phyloP scores from a whole-genome alignment of 2,797 vertebrate species.

The Acanthurus tractus region DNA sequence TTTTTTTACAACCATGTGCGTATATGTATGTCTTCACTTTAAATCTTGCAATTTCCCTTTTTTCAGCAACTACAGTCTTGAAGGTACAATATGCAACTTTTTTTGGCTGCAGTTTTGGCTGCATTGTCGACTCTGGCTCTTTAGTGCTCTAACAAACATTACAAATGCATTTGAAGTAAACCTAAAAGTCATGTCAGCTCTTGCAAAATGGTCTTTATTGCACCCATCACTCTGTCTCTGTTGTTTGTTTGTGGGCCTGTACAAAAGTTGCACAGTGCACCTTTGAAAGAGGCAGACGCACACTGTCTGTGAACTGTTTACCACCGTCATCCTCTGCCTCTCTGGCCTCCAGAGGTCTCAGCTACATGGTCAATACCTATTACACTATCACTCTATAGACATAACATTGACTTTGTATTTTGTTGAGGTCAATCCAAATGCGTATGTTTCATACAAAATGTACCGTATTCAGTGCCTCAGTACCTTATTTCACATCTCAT shows the following conservation, averaged over 20 bases:
- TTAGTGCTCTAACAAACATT: too few species aligned
- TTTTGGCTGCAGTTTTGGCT: too few species aligned
- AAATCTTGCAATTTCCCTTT: constrained; percentile 13
- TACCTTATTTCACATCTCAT: background rate
- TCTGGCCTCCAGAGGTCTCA: background rate
- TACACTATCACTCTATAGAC: background rate
- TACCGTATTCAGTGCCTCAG: background rate
- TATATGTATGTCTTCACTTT: constrained; percentile 13
- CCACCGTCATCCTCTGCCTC: background rate
- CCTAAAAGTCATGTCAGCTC: too few species aligned
- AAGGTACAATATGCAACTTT: too few species aligned
- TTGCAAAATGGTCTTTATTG: too few species aligned
- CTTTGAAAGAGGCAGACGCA: background rate
- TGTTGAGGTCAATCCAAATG: background rate
- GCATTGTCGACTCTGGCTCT: too few species aligned
- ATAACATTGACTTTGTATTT: background rate
- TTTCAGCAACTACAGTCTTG: constrained; percentile 6
- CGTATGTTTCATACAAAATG: background rate
- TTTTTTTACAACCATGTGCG: constrained; percentile 27
- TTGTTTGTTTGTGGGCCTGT: too few species aligned
- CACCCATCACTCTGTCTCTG: too few species aligned
- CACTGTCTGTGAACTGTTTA: constrained; percentile 5
- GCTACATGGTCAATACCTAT: background rate
- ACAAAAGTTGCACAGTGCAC: too few species aligned
- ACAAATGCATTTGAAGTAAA: too few species aligned